Evolutionary conservation across 2,888 invertebrate genomes (phyloP), one percentile per base, ranked within the genome.

Genomic region (Andrena trimmerana): DNA sequence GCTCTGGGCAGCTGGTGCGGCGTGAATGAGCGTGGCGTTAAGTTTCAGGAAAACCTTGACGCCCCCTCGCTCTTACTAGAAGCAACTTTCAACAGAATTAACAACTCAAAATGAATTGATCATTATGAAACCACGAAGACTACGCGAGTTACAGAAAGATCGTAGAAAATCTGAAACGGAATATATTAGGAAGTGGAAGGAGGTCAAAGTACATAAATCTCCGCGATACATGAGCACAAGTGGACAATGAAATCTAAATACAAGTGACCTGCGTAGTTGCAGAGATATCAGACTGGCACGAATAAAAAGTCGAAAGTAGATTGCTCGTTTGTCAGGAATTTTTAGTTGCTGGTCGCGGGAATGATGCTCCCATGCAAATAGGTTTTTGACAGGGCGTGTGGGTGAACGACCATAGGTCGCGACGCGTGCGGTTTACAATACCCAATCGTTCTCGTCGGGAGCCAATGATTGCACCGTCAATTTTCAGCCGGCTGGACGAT

Each of bases 401-500:
- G 2, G 36, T 48, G 68, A 81, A 62, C 59, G 50, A 66, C 33
- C 20, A 13, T 3, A 27, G 52, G 50, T 66, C 29, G 16, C 16
- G 7, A 16, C 7, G 7, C 20, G 1, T 8, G 66, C 24, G 54
- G 54, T 71, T 50, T 60, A 63, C 60, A 79, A 75, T 79, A 66
- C 59, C 54, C 78, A 70, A 78, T 81, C 70, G 73, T 73, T 52
- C 59, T 42, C 60, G n/a, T 16, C 36, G 29, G 62, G 2, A 33
- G 31, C 13, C 52, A 52, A 27, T 29, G 63, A 85, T 78, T 80
- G 68, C 33, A 31, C 10, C 67, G 36, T 60, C 71, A 71, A 83
- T 85, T 80, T 86, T 71, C 76, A 63, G 29, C 29, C 50, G 27
- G n/a, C 16, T 33, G 59, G 27, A 48, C 65, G 27, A 66, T 66